These are phyloP conservation scores for Dicentrarchus labrax DNA, from an alignment of 2,113 vertebrate genomes.

Conservation along the genomic window DNA sequence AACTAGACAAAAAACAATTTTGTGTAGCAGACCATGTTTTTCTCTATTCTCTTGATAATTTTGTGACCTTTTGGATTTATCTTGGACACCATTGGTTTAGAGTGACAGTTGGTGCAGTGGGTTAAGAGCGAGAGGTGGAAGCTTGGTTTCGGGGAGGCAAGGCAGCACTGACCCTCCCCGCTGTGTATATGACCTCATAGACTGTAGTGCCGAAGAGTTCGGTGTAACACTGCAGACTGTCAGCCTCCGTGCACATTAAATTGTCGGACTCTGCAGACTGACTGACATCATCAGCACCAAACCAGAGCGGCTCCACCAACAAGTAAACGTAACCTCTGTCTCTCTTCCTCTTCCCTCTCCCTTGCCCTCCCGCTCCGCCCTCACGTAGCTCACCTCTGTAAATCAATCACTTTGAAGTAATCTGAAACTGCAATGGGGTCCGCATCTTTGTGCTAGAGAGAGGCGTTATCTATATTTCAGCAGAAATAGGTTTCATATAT, in stretches of 20 bases:
- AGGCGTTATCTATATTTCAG: conserved; percentile 63
- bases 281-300: conserved; percentile 34
- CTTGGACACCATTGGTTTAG: background rate
- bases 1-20: background rate
- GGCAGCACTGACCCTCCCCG: background rate
- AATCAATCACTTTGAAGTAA: conserved; percentile 59
- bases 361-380: conserved; percentile 5
- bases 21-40: background rate
- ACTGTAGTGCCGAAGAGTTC: conserved; percentile 21
- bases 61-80: background rate
- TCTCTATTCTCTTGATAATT: background rate
- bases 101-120: conserved; percentile 34
- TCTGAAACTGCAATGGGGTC: conserved; percentile 31
- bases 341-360: conserved; percentile 27
- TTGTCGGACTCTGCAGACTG: conserved; percentile 28
- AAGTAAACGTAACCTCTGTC: conserved; percentile 44
- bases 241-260: conserved; percentile 22
- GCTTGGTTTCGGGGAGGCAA: conserved; percentile 10
- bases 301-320: conserved; percentile 2
- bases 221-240: background rate
- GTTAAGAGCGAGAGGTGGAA: conserved; percentile 19
- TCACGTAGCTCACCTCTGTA: conserved; percentile 44
- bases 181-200: conserved; percentile 24
- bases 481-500: conserved; percentile 64
- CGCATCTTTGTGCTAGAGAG: conserved; percentile 32